These are phyloP conservation scores for Myotis findleyi DNA, from an alignment of 2,797 vertebrate species.

Conservation along the genomic window DNA sequence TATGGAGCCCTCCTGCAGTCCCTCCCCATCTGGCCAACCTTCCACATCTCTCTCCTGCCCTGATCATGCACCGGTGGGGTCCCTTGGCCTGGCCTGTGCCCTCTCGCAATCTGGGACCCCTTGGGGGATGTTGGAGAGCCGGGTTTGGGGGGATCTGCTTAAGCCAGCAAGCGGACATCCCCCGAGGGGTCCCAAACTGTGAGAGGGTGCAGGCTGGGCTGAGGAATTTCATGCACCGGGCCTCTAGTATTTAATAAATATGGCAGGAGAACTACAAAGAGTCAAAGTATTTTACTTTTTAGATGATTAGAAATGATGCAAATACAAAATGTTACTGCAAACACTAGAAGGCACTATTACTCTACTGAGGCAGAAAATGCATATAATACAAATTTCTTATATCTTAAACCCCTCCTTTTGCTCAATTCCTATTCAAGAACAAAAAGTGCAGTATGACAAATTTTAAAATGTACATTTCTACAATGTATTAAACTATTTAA, in stretches of 20 bases:
- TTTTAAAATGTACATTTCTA: constrained; percentile 21
- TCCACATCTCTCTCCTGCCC: too few relatives aligned
- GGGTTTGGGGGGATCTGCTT: too few relatives aligned
- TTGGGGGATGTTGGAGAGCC: too few relatives aligned
- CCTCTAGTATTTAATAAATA: neutral
- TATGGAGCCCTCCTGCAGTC: too few relatives aligned
- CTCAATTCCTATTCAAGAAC: constrained; percentile 41
- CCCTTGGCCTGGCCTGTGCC: too few relatives aligned
- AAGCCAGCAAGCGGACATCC: too few relatives aligned
- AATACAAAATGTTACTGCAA: constrained; percentile 45
- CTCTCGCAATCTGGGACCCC: too few relatives aligned
- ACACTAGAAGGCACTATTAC: constrained; percentile 75
- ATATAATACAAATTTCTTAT: constrained; percentile 8
- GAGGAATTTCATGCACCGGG: too few relatives aligned
- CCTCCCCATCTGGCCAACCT: too few relatives aligned
- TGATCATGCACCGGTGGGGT: too few relatives aligned
- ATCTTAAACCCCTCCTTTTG: constrained; percentile 21
- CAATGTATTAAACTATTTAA: neutral
- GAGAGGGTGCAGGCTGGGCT: too few relatives aligned
- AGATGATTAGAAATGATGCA: neutral
- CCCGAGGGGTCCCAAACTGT: too few relatives aligned
- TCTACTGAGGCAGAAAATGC: constrained; percentile 49
- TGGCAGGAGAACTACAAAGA: neutral
- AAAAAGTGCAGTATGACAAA: constrained; percentile 18
- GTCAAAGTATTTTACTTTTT: constrained; percentile 36